Conservation (phyloP, 1,140 invertebrate genomes). For the Anadara kagoshimensis region DNA sequence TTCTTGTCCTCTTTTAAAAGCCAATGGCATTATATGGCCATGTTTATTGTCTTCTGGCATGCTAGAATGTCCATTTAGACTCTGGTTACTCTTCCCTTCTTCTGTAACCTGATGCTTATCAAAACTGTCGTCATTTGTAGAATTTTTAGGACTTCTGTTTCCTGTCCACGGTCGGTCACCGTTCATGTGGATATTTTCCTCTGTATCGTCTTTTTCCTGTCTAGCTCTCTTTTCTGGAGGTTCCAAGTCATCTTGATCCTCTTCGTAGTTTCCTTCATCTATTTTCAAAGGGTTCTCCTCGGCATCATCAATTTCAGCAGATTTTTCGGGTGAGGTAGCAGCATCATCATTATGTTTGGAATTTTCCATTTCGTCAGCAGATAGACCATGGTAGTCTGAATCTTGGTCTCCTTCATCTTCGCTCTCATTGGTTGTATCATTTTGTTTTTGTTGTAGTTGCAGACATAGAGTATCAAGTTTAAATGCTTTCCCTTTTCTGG, state of each 20-base stretch:
- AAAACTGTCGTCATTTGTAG: too few relatives aligned
- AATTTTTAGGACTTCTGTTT: too few relatives aligned
- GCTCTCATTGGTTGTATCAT: conserved; percentile 28
- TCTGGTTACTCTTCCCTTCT: too few relatives aligned
- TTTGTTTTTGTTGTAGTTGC: conserved; percentile 72
- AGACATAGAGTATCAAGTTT: conserved; percentile 81
- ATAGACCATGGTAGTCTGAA: conserved; percentile 17
- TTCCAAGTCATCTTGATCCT: not conserved
- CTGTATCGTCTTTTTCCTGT: conserved; percentile 11
- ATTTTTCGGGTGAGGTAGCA: not conserved
- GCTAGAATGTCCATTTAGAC: too few relatives aligned
- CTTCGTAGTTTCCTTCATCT: conserved; percentile 1
- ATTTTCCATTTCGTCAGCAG: conserved; percentile 14
- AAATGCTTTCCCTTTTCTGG: conserved; percentile 86
- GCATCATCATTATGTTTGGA: conserved; percentile 3
- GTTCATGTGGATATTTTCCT: not conserved
- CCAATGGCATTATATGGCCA: too few relatives aligned
- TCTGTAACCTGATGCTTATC: too few relatives aligned
- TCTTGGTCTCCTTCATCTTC: conserved; percentile 48
- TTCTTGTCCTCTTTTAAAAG: conserved; percentile 53
- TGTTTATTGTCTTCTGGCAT: too few relatives aligned
- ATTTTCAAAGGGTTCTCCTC: not conserved
- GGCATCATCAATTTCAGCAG: conserved; percentile 1
- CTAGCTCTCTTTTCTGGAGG: conserved; percentile 4
- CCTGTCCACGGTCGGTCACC: too few relatives aligned